These are phyloP conservation scores for Calliopum simillimum DNA, from an alignment of 2,888 invertebrate species.

Conservation along the genomic window DNA sequence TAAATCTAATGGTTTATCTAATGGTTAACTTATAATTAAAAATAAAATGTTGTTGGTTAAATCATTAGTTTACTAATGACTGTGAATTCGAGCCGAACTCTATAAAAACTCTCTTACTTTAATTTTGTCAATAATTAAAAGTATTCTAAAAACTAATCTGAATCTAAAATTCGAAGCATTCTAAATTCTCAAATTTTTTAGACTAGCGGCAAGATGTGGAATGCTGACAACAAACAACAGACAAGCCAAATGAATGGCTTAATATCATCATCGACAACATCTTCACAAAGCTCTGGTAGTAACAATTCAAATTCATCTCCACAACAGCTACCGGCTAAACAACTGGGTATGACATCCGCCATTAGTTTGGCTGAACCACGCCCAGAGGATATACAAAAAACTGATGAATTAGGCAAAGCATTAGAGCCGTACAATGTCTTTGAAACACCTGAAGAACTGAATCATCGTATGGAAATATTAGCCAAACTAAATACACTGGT, in stretches of 20 bases:
- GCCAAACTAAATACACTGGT: constrained; percentile 91
- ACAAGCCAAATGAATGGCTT: constrained; percentile 59
- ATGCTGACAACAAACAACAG: constrained; percentile 61
- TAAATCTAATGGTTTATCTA: too few species aligned
- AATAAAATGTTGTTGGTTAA: too few species aligned
- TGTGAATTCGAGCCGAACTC: too few species aligned
- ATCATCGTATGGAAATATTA: constrained; percentile 87
- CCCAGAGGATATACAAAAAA: constrained; percentile 76
- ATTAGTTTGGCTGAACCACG: constrained; percentile 89
- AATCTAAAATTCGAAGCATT: too few species aligned
- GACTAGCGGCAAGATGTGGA: constrained; percentile 59
- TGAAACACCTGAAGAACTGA: constrained; percentile 89
- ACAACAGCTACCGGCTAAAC: constrained; percentile 50
- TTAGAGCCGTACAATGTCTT: constrained; percentile 89
- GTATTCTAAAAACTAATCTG: too few species aligned
- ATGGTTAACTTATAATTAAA: too few species aligned
- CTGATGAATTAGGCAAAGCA: constrained; percentile 78
- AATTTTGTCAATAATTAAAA: too few species aligned
- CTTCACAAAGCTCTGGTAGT: constrained; percentile 20
- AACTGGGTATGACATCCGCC: constrained; percentile 92
- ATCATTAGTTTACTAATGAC: too few species aligned
- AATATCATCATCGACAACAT: constrained; percentile 41
- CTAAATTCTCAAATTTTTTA: too few species aligned
- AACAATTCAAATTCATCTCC: constrained; percentile 31
- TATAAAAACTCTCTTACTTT: too few species aligned